Evolutionary conservation across 2,888 invertebrate genomes (phyloP).

Genomic region (Hedya salicella): DNA sequence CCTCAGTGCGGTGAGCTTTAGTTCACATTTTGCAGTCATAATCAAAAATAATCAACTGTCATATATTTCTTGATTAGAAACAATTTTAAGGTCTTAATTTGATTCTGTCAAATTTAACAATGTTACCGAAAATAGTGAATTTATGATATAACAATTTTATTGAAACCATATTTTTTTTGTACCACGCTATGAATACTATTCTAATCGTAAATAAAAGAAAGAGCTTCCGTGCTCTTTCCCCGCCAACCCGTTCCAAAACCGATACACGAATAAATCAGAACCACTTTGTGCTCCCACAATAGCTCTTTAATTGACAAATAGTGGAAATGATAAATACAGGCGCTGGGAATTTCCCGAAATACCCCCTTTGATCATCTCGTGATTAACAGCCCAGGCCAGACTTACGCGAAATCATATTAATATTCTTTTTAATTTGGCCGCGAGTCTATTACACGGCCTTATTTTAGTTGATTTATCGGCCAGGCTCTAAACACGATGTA

Average conservation of each 20-base stretch:
- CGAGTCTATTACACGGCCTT: slow-evolving; percentile 61
- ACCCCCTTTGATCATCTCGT: slow-evolving; percentile 79
- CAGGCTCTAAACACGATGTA: slow-evolving; percentile 54
- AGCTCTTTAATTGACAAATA: slow-evolving; percentile 84
- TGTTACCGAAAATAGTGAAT: background rate
- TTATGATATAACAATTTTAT: background rate
- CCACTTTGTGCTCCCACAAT: slow-evolving; percentile 78
- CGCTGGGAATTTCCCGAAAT: slow-evolving; percentile 79
- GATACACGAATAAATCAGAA: slow-evolving; percentile 76
- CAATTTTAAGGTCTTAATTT: too few relatives aligned
- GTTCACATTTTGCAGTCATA: too few relatives aligned
- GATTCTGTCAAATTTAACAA: background rate
- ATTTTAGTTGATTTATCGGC: slow-evolving; percentile 40
- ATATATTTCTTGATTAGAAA: background rate
- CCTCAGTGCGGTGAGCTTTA: background rate
- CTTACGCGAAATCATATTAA: slow-evolving; percentile 78
- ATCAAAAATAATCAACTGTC: background rate
- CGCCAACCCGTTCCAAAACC: slow-evolving; percentile 48
- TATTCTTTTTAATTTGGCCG: slow-evolving; percentile 80
- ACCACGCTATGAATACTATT: slow-evolving; percentile 17
- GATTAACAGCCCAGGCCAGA: slow-evolving; percentile 77
- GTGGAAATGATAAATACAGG: slow-evolving; percentile 82
- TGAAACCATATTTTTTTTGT: background rate
- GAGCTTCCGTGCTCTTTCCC: slow-evolving; percentile 23
- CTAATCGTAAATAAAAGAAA: slow-evolving; percentile 25